Evolutionary conservation across 1,140 invertebrate species (phyloP).

Genomic region (Paralvinella palmiformis): DNA sequence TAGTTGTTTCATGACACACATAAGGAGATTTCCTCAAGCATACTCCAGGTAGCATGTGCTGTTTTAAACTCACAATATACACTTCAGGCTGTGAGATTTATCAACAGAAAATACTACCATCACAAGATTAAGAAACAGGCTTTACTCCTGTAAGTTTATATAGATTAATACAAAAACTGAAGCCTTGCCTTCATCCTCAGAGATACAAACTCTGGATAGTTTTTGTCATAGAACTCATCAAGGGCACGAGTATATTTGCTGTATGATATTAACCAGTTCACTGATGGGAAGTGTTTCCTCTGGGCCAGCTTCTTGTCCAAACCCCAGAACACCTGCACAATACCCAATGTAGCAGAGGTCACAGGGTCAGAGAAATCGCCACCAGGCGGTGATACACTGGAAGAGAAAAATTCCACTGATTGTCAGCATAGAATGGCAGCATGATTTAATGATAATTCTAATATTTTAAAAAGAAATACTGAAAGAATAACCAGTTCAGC

Average conservation of each 20-base stretch:
- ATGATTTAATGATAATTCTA: too few species aligned
- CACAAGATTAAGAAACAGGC: too few species aligned
- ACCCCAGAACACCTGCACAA: slow-evolving; percentile 99
- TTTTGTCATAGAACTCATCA: slow-evolving; percentile 99
- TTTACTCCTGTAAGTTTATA: too few species aligned
- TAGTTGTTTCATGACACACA: too few species aligned
- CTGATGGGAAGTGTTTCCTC: slow-evolving; percentile 98
- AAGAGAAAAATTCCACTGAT: slow-evolving; percentile 20
- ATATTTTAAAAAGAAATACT: neutral
- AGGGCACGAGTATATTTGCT: slow-evolving; percentile 97
- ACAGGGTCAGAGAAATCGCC: slow-evolving; percentile 99
- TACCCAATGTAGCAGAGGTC: slow-evolving; percentile 96
- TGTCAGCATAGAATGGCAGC: neutral
- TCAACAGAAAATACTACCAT: too few species aligned
- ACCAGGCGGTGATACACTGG: slow-evolving; percentile 91
- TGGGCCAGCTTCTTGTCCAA: slow-evolving; percentile 99
- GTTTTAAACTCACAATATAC: too few species aligned
- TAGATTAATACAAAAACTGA: too few species aligned
- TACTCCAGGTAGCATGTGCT: too few species aligned
- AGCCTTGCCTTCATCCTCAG: slow-evolving; percentile 54
- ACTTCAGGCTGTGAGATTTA: too few species aligned
- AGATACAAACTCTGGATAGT: slow-evolving; percentile 97
- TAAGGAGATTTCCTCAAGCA: too few species aligned
- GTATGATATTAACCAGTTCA: slow-evolving; percentile 99
- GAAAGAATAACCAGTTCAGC: neutral